Base-by-base conservation (phyloP, 53 echinoderm and acorn worm genomes). In the Hippasteria phrygiana region DNA sequence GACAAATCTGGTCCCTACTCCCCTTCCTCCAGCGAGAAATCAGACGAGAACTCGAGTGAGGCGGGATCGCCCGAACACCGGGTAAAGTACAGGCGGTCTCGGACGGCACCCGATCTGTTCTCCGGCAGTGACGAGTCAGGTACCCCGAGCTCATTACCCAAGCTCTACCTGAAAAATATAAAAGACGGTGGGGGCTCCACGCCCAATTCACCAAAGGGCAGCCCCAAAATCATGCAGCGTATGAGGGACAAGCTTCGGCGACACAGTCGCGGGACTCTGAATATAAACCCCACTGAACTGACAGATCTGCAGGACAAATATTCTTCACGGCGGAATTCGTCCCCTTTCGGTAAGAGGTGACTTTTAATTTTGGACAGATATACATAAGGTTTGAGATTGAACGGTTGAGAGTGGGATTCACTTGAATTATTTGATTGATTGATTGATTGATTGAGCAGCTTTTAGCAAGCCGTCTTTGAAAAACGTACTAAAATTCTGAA, bases 201-300 rank as follows among this genome's bases (percentile, higher is more conserved):
- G 38, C 40, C 53, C 0, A 42, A 53, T 7, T 71, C 45, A 29
- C 80, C 89, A 4, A 72, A 70, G 38, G 80, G 89, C 17, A 89
- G 89, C 55, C 89, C 89, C 28, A 70, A 53, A 38, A 80, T 89
- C 31, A 53, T 89, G 89, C 48, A 89, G 54, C 89, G 89, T 43
- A 20, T 89, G 80, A 36, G 79, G 43, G 29, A 59, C 13, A 77
- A 43, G 36, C 38, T 89, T 35, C 89, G 89, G 2, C 27, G 89
- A 24, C 89, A 80, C 50, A 89, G 89, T 56, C 79, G 80, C 24
- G 67, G 70, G 18, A 67, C 24, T 28, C 31, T 89, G 51, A 40
- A 28, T n/a, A 39, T 89, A 26, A 38, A 89, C 10, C 20, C 73
- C 2, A 18, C 36, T 9, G 85, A 85, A 4, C 7, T 48, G 38